Conservation (phyloP, 92 coral and sea anemone species). For the Actinernus sp. region DNA sequence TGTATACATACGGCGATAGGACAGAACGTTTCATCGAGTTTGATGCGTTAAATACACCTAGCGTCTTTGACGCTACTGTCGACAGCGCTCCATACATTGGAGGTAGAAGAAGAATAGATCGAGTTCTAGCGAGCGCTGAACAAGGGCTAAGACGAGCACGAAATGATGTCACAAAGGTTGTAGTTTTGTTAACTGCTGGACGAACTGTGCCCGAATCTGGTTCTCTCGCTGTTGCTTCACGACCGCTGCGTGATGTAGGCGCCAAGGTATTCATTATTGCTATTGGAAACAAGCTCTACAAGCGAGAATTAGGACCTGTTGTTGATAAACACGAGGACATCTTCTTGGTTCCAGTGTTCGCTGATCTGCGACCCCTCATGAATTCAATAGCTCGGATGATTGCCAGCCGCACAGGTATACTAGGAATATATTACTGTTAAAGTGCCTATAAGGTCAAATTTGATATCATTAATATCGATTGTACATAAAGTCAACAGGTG, state of each 20-base stretch:
- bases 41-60: conserved; percentile 35
- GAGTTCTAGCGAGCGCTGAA: conserved; percentile 56
- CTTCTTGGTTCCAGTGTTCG: conserved; percentile 45
- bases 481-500: too few relatives aligned
- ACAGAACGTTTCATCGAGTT: conserved; percentile 56
- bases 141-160: conserved; percentile 40
- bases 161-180: conserved; percentile 60
- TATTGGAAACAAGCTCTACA: conserved; percentile 70
- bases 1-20: conserved; percentile 68
- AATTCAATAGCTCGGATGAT: conserved; percentile 25
- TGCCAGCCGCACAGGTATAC: conserved; percentile 48
- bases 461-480: too few relatives aligned
- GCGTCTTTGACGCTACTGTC: conserved; percentile 51
- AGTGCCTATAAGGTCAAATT: too few relatives aligned
- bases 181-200: conserved; percentile 88
- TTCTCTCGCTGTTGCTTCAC: conserved; percentile 51
- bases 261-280: conserved; percentile 75
- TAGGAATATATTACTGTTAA: too few relatives aligned
- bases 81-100: conserved; percentile 63
- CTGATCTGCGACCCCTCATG: conserved; percentile 23
- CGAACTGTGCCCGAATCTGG: conserved; percentile 35
- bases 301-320: conserved; percentile 45
- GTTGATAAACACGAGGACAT: conserved; percentile 65
- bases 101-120: conserved; percentile 75
- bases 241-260: conserved; percentile 58